A percentile compares a stretch with the other conserved stretches of the same genome.
Conservation (phyloP, 1,140 invertebrate genomes). For the Teleopsis dalmanni region DNA sequence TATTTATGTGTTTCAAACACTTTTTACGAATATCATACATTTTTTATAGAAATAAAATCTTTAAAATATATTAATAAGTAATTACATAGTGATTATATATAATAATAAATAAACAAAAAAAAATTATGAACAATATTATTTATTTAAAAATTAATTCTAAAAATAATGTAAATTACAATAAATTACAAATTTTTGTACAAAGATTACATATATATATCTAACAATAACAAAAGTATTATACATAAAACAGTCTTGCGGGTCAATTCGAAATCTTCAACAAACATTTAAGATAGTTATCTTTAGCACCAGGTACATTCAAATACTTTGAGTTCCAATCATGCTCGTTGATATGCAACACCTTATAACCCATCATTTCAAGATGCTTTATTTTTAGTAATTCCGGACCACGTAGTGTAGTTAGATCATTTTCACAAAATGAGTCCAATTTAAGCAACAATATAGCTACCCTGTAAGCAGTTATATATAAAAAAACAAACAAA, state of each 20-base stretch:
- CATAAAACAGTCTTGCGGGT: not conserved
- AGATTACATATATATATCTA: not conserved
- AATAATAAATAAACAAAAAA: too few species aligned
- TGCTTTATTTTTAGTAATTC: constrained; percentile 48
- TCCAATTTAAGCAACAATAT: constrained; percentile 40
- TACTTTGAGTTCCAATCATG: constrained; percentile 51
- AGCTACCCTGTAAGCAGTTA: constrained; percentile 34
- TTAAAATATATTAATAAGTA: not conserved
- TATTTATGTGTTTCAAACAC: too few species aligned
- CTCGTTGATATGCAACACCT: constrained; percentile 48
- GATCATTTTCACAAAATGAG: constrained; percentile 41
- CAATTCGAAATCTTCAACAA: constrained; percentile 27
- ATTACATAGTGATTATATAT: not conserved
- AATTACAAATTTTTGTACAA: constrained; percentile 1
- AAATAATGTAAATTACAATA: too few species aligned
- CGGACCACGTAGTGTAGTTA: constrained; percentile 41
- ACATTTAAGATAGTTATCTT: constrained; percentile 43
- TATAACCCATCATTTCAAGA: constrained; percentile 55
- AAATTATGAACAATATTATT: too few species aligned
- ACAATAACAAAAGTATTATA: not conserved
- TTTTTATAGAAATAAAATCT: too few species aligned
- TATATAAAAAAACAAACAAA: not conserved
- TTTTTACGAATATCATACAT: too few species aligned
- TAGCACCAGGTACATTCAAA: constrained; percentile 34
- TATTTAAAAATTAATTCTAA: too few species aligned